phyloP scores from a whole-genome alignment of 1,140 invertebrate species.

The Eufriesea mexicana region DNA sequence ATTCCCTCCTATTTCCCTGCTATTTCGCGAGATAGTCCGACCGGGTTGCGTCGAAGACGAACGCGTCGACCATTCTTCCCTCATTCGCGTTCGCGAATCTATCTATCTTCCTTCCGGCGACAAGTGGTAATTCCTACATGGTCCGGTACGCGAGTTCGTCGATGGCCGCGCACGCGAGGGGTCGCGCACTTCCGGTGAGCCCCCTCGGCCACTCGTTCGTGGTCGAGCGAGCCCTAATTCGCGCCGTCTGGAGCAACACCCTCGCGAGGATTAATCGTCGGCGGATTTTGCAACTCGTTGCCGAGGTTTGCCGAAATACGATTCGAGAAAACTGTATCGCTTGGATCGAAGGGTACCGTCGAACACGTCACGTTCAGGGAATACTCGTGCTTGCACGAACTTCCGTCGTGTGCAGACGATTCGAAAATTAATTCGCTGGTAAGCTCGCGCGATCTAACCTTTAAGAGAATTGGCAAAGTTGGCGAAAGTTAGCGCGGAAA shows the following conservation, averaged over 20 bases:
- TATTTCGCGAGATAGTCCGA: too few relatives aligned
- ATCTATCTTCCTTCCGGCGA: background rate
- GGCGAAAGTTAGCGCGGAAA: background rate
- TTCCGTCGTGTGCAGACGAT: background rate
- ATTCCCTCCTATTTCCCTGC: too few relatives aligned
- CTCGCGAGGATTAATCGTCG: background rate
- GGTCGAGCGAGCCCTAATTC: background rate
- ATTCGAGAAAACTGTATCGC: background rate
- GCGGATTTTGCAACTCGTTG: background rate
- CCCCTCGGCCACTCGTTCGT: background rate
- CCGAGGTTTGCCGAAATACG: background rate
- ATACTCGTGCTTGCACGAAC: background rate
- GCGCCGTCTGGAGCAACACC: background rate
- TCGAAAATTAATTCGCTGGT: slow-evolving; percentile 6
- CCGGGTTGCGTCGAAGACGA: background rate
- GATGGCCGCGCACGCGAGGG: background rate
- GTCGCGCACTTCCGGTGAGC: too few relatives aligned
- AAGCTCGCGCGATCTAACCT: slow-evolving; percentile 1
- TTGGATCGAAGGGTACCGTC: background rate
- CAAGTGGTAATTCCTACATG: background rate
- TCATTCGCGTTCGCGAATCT: slow-evolving; percentile 27
- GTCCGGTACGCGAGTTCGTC: background rate
- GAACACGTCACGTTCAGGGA: background rate
- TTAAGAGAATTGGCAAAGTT: slow-evolving; percentile 8
- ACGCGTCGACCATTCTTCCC: background rate